Base-by-base conservation (phyloP, 1,140 invertebrate species). In the Drosophila nasuta region DNA sequence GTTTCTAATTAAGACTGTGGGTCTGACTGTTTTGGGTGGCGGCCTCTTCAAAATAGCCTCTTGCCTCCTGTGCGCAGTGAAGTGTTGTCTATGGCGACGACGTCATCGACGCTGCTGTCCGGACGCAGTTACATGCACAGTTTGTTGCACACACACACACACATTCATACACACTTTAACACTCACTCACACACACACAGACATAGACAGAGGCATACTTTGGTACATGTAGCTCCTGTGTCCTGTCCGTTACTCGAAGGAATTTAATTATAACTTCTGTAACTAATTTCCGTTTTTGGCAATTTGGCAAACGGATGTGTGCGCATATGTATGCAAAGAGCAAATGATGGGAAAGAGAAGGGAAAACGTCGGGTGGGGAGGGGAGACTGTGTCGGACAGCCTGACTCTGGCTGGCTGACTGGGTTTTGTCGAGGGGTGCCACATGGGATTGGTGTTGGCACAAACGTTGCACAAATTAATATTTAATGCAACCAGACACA, bases 241-340 rank as follows among this genome's bases (percentile, higher is more conserved):
- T 48, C 43, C 52, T 67, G 75, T 65, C 56, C 51, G 70, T 68
- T 73, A 67, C 75, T 63, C 74, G 60, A 78, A 73, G 83, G 83
- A 88, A 88, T 88, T 88, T 88, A 88, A 88, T 88, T 88, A 88
- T 89, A 83, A 88, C 77, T 88, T 88, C 77, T 88, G 81, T 73
- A 89, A 88, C 83, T 88, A 89, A 89, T 88, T 88, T 89, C 81
- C 83, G 83, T 81, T 81, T 81, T 81, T 80, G 57, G 82, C 73
- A 73, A 74, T 77, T 77, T 51, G 64, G 70, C 58, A 70, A 74
- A 77, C 79, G 82, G 71, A 82, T 71, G 76, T 70, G 17, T 59
- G 69, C 56, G 30, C 60, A 68, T 68, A 66, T 73, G 67, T 77
- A 82, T 78, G 80, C 79, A 82, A 75, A 76, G 11, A 25, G 35